Evolutionary conservation across 2,113 vertebrate species (phyloP), one percentile per base, ranked within the genome.

Genomic region (Leuciscus idus): DNA sequence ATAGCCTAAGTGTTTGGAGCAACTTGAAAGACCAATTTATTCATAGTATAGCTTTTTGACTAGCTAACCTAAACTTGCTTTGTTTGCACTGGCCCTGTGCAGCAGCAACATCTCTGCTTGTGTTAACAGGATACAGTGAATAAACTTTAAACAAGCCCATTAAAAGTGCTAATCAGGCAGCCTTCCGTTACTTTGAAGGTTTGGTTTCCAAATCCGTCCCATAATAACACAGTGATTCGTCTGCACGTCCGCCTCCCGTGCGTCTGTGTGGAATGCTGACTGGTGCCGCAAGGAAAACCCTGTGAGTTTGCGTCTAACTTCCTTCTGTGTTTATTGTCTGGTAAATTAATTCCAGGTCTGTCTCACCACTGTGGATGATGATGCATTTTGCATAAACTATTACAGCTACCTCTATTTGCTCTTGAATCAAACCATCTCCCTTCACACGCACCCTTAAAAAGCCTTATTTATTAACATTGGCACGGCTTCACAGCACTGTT

Each of bases 401-500:
- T 59, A 28, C 81, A 86, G 87, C 87, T 86, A 76, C 88, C 78
- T 64, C 82, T 72, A 33, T 87, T 84, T 78, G 85, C 23, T 73
- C 66, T 64, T 57, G 1, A 48, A 62, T 79, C 17, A 21, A 30
- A 12, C 59, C 39, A 59, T 30, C 72, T 59, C 52, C 66, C 75
- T 55, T 83, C 75, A 68, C 62, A 70, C 23, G 19, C 61, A 55
- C 84, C 82, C 62, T 11, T 73, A 78, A 79, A 74, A 74, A 59
- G 62, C 19, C 48, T 70, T 55, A 85, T 85, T 87, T 87, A 87
- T 89, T 87, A 85, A 85, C 64, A 73, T 85, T 89, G 88, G 86
- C 88, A 80, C 15, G 6, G 78, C 79, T 83, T 89, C 86, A 89
- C 30, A 87, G 88, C 6, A 0, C 74, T 73, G 46, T 46, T 26